A percentile compares a stretch with the other conserved stretches of the same genome.
These are phyloP conservation scores for Monochamus saltuarius DNA, from an alignment of 1,140 invertebrate species.

Conservation along the genomic window DNA sequence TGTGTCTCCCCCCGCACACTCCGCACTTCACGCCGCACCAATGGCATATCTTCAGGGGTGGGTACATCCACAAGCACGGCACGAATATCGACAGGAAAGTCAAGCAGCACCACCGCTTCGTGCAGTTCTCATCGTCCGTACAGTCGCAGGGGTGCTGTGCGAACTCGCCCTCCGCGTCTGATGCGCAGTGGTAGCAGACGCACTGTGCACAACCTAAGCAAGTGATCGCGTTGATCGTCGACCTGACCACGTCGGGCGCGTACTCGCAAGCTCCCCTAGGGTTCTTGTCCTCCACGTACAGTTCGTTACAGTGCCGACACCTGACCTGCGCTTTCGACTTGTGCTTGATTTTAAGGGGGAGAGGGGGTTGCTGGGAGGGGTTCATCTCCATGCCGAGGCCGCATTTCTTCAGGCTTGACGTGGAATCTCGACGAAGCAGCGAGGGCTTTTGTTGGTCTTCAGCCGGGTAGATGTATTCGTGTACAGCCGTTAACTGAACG, in stretches of 20 bases:
- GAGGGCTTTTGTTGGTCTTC: conserved; percentile 60
- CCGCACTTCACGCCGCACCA: conserved; percentile 75
- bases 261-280: conserved; percentile 81
- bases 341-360: conserved; percentile 24
- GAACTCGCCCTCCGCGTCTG: conserved; percentile 81
- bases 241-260: conserved; percentile 80
- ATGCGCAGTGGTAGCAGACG: conserved; percentile 91
- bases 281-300: conserved; percentile 78
- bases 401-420: conserved; percentile 63
- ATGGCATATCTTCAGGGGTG: conserved; percentile 81
- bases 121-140: conserved; percentile 58
- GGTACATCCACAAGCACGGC: conserved; percentile 92
- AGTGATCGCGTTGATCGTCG: conserved; percentile 78
- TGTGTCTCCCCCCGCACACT: conserved; percentile 81
- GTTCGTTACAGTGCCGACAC: conserved; percentile 56
- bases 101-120: conserved; percentile 78
- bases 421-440: conserved; percentile 57
- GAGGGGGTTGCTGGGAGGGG: conserved; percentile 36
- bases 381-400: conserved; percentile 44
- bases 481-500: conserved; percentile 78
- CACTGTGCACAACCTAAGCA: conserved; percentile 80
- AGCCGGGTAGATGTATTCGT: conserved; percentile 83
- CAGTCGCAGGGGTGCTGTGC: conserved; percentile 79
- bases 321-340: conserved; percentile 44
- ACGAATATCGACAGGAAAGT: conserved; percentile 83